phyloP scores from a whole-genome alignment of 2,888 invertebrate species.

The Catonia carolina region DNA sequence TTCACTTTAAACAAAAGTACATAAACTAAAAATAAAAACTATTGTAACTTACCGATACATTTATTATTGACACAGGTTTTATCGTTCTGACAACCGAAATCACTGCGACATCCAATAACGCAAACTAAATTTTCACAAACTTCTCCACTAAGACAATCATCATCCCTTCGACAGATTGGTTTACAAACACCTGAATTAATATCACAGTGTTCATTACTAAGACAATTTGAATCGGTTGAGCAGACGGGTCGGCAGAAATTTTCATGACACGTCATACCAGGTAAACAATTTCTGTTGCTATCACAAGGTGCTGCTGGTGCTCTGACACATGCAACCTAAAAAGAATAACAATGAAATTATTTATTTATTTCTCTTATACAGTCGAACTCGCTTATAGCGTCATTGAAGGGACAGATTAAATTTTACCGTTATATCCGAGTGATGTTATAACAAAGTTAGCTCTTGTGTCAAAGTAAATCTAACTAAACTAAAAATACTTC shows the following conservation, averaged over 20 bases:
- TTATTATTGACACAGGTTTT: slow-evolving; percentile 71
- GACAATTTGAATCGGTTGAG: slow-evolving; percentile 64
- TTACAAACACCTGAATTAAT: slow-evolving; percentile 66
- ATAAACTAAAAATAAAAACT: background rate
- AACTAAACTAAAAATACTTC: too few species aligned
- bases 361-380: too few species aligned
- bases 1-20: too few species aligned
- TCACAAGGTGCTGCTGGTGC: slow-evolving; percentile 68
- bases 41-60: slow-evolving; percentile 50
- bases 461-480: too few species aligned
- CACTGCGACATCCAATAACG: slow-evolving; percentile 70
- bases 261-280: slow-evolving; percentile 65
- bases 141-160: slow-evolving; percentile 81
- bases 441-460: too few species aligned
- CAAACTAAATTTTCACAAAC: slow-evolving; percentile 78
- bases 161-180: slow-evolving; percentile 73
- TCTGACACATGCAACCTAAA: slow-evolving; percentile 68
- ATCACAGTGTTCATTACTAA: slow-evolving; percentile 75
- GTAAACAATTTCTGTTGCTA: slow-evolving; percentile 67
- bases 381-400: too few species aligned
- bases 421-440: too few species aligned
- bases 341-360: background rate
- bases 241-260: slow-evolving; percentile 71
- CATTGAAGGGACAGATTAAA: too few species aligned
- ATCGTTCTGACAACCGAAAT: slow-evolving; percentile 65